phyloP scores from a whole-genome alignment of 2,797 vertebrate genomes.

The Sus cebifrons region DNA sequence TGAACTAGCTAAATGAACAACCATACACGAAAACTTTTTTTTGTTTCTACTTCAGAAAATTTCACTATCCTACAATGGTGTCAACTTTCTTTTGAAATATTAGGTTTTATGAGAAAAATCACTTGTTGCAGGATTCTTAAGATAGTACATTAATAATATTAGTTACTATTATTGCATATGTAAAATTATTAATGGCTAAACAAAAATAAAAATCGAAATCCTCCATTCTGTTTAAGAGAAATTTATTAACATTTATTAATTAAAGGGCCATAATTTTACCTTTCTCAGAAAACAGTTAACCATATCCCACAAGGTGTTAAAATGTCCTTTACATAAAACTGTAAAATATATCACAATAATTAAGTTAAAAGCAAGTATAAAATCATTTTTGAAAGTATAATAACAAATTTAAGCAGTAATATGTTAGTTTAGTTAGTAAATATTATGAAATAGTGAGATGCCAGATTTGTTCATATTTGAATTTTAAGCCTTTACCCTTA shows the following conservation, averaged over 20 bases:
- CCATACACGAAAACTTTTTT: slow-evolving; percentile 9
- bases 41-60: background rate
- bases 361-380: slow-evolving; percentile 61
- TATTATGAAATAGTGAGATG: background rate
- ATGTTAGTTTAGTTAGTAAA: background rate
- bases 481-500: background rate
- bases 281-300: slow-evolving; percentile 40
- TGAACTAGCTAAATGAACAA: background rate
- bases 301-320: background rate
- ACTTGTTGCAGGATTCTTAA: background rate
- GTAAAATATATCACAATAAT: background rate
- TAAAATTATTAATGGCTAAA: background rate
- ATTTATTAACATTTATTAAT: background rate
- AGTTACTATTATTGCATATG: background rate
- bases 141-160: background rate
- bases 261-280: background rate
- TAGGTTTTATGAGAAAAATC: background rate
- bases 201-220: background rate
- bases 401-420: background rate
- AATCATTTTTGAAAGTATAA: slow-evolving; percentile 43
- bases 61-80: background rate
- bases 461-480: background rate
- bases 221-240: background rate
- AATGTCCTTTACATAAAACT: slow-evolving; percentile 32
- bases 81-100: background rate